These are phyloP conservation scores for Elegia similella DNA, from an alignment of 2,888 invertebrate genomes.

Conservation along the genomic window DNA sequence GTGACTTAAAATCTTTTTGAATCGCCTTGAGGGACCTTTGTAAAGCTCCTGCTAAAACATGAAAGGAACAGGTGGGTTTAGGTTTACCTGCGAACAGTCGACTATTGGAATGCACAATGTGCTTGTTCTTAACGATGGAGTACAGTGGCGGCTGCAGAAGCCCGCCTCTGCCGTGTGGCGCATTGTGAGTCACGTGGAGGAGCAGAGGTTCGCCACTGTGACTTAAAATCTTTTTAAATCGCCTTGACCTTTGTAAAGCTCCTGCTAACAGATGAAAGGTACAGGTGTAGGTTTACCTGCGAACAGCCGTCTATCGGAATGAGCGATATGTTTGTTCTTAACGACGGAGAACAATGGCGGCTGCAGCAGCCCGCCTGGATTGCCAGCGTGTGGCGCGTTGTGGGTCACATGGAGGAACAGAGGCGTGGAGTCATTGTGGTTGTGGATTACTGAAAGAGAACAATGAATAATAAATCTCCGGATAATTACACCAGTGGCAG, in stretches of 20 bases:
- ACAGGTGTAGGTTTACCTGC: too few species aligned
- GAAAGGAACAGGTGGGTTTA: too few species aligned
- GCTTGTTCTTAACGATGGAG: conserved; percentile 83
- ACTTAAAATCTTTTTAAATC: too few species aligned
- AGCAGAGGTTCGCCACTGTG: too few species aligned
- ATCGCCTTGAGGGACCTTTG: too few species aligned
- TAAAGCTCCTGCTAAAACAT: too few species aligned
- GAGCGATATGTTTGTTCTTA: conserved; percentile 85
- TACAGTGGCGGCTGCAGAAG: conserved; percentile 87
- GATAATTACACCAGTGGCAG: neutral
- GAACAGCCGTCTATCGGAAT: conserved; percentile 86
- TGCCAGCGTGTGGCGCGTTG: conserved; percentile 91
- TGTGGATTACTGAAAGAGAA: conserved; percentile 74
- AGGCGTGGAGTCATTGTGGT: conserved; percentile 83
- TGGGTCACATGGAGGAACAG: conserved; percentile 92
- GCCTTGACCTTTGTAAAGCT: too few species aligned
- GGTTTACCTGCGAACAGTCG: conserved; percentile 89
- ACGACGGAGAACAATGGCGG: conserved; percentile 85
- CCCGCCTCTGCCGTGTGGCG: conserved; percentile 90
- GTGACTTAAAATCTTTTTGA: too few species aligned
- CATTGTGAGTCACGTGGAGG: conserved; percentile 90
- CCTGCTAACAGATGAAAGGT: too few species aligned
- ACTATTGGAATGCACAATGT: conserved; percentile 86
- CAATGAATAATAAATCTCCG: neutral
- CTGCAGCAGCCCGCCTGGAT: conserved; percentile 86